A percentile compares a stretch with the other conserved stretches of the same genome.
Evolutionary conservation across 1,140 invertebrate genomes (phyloP).

Genomic region (Leptinotarsa undecemlineata): DNA sequence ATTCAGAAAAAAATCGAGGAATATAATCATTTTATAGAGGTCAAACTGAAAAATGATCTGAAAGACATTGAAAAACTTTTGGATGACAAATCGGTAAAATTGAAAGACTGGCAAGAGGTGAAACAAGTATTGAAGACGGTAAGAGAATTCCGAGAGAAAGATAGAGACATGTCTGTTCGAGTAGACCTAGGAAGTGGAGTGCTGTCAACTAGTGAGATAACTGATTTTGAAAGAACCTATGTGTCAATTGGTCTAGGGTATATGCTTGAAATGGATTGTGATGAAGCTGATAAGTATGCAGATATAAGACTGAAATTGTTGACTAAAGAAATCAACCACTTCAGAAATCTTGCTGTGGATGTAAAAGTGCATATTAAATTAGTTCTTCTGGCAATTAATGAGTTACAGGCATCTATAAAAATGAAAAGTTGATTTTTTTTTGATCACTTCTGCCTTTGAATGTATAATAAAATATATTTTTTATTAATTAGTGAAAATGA

Average conservation of each 20-base stretch:
- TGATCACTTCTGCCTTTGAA: background rate
- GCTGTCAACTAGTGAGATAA: slow-evolving; percentile 39
- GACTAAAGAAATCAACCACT: slow-evolving; percentile 51
- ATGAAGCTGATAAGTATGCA: slow-evolving; percentile 52
- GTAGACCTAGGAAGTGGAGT: slow-evolving; percentile 43
- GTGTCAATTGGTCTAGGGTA: slow-evolving; percentile 49
- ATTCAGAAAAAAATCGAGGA: slow-evolving; percentile 47
- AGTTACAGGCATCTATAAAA: slow-evolving; percentile 40
- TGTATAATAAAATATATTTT: too few relatives aligned
- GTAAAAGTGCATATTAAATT: slow-evolving; percentile 54
- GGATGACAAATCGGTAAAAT: slow-evolving; percentile 37
- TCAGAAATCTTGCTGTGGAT: slow-evolving; percentile 49
- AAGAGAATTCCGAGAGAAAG: slow-evolving; percentile 44
- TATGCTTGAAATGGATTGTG: slow-evolving; percentile 49
- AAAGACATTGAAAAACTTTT: slow-evolving; percentile 44
- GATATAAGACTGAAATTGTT: slow-evolving; percentile 49
- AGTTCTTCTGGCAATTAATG: slow-evolving; percentile 50
- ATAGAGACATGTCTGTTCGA: slow-evolving; percentile 44
- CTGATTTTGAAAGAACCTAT: slow-evolving; percentile 44
- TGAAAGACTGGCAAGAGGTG: slow-evolving; percentile 50
- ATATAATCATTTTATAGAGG: slow-evolving; percentile 51
- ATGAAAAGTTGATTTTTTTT: slow-evolving; percentile 6
- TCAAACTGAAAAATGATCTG: slow-evolving; percentile 50
- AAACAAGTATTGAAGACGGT: slow-evolving; percentile 41
- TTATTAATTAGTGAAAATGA: too few relatives aligned